phyloP scores from a whole-genome alignment of 2,113 vertebrate genomes.

The Etheostoma cragini region DNA sequence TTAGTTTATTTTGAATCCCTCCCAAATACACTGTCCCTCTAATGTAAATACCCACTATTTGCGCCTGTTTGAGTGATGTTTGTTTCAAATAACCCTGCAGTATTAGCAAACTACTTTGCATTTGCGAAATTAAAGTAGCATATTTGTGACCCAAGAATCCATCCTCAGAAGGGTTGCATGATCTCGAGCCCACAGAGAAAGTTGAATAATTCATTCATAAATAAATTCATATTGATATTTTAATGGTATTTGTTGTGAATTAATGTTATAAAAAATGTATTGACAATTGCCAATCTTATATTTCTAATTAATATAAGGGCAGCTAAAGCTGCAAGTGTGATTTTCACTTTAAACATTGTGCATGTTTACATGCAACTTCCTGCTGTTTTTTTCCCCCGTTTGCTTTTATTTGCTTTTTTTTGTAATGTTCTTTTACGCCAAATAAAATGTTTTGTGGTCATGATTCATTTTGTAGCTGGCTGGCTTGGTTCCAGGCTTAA shows the following conservation, averaged over 20 bases:
- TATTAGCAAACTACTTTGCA: no score
- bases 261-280: no score
- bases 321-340: not conserved
- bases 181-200: not conserved
- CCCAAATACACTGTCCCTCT: not conserved
- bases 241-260: not conserved
- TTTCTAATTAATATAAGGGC: not conserved
- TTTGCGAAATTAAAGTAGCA: no score
- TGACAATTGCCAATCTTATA: not conserved
- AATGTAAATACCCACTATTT: not conserved
- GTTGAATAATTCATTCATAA: not conserved
- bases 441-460: no score
- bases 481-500: no score
- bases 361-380: constrained; percentile 16
- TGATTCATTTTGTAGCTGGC: no score
- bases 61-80: no score
- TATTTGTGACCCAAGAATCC: no score
- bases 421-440: no score
- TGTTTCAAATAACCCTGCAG: no score
- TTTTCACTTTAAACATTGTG: constrained; percentile 10
- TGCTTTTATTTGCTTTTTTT: no score
- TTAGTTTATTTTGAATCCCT: not conserved
- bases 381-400: not conserved
- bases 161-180: no score
- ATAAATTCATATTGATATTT: not conserved